A percentile compares a stretch with the other conserved stretches of the same genome.
These are phyloP conservation scores for Acanthosoma haemorrhoidale DNA, from an alignment of 2,888 invertebrate genomes.

Conservation along the genomic window DNA sequence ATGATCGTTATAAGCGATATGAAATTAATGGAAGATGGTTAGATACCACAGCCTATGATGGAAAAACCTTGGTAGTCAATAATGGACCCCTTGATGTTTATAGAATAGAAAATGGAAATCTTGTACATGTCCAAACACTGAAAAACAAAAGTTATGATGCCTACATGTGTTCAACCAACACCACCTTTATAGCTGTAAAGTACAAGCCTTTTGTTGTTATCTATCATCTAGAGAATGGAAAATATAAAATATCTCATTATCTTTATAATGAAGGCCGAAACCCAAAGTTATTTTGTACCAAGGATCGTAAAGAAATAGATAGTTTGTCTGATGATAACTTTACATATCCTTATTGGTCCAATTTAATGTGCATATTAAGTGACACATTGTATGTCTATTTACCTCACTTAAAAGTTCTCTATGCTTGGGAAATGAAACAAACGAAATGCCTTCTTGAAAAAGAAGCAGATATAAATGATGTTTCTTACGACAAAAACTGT, in stretches of 20 bases:
- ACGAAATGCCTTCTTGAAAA: conserved; percentile 23
- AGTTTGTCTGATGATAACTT: conserved; percentile 14
- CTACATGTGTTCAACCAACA: conserved; percentile 26
- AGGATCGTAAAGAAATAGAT: conserved; percentile 15
- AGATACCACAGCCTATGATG: conserved; percentile 33
- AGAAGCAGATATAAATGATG: conserved; percentile 18
- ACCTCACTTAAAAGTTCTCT: conserved; percentile 19
- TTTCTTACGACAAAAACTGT: conserved; percentile 20
- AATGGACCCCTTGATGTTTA: conserved; percentile 25
- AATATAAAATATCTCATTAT: conserved; percentile 25
- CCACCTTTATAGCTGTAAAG: conserved; percentile 26
- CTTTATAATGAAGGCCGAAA: conserved; percentile 18
- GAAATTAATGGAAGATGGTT: conserved; percentile 26
- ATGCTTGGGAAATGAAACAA: conserved; percentile 29
- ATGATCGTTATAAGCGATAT: conserved; percentile 27
- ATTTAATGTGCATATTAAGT: conserved; percentile 24
- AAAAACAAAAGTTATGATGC: conserved; percentile 15
- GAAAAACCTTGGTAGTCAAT: conserved; percentile 26
- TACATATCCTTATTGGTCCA: conserved; percentile 22
- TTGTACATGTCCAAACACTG: conserved; percentile 18
- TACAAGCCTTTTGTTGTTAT: conserved; percentile 27
- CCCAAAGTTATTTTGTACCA: not conserved
- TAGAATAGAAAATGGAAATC: conserved; percentile 21
- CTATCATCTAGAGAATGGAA: conserved; percentile 17
- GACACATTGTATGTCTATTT: conserved; percentile 27